Conservation (phyloP, 2,113 vertebrate species). For the Gymnogyps californianus region DNA sequence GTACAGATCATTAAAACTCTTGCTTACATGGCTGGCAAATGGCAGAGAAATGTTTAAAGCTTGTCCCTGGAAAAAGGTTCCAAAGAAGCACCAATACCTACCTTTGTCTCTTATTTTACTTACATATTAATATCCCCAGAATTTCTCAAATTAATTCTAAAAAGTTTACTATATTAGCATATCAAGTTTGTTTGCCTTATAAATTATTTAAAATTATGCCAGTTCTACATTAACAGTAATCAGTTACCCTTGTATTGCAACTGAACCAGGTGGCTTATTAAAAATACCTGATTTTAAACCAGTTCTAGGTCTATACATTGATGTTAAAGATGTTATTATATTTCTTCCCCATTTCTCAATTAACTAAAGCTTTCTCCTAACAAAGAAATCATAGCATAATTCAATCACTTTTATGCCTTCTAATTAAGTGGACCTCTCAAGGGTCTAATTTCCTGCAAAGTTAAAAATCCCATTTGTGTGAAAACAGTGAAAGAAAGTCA, state of each 20-base stretch:
- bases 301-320: not conserved
- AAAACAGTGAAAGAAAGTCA: not conserved
- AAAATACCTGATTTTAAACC: not conserved
- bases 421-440: slow-evolving; percentile 35
- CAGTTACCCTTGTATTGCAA: not conserved
- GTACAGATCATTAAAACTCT: not conserved
- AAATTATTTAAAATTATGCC: not conserved
- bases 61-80: not conserved
- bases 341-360: not conserved
- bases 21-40: not conserved
- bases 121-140: not conserved
- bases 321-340: not conserved
- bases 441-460: slow-evolving; percentile 4
- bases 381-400: not conserved
- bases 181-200: not conserved
- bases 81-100: not conserved
- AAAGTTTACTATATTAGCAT: not conserved
- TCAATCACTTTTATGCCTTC: not conserved
- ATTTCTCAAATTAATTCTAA: not conserved
- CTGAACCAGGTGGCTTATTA: not conserved
- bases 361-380: not conserved
- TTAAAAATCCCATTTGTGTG: not conserved
- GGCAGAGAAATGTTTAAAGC: not conserved
- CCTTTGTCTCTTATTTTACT: not conserved
- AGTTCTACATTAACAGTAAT: not conserved